phyloP scores from a whole-genome alignment of 2,113 vertebrate genomes.

The Hystrix brachyura region DNA sequence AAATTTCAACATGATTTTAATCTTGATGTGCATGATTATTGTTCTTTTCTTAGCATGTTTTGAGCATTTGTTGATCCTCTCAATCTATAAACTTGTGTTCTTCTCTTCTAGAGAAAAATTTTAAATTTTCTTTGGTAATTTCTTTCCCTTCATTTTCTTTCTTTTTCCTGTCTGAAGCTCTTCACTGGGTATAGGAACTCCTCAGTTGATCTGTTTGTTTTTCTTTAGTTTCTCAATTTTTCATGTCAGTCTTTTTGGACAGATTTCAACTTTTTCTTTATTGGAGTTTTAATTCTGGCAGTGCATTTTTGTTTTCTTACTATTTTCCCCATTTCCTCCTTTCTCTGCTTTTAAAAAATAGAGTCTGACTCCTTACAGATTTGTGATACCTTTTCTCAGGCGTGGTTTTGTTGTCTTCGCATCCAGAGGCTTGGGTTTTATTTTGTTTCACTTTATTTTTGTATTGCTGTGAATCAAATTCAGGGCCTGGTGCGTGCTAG shows the following conservation, averaged over 20 bases:
- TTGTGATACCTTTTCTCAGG: not conserved
- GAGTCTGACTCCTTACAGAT: not conserved
- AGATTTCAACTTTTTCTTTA: not conserved
- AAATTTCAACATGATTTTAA: not conserved
- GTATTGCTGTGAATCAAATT: not conserved
- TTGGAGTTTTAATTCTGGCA: constrained; percentile 31
- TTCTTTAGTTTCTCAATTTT: not conserved
- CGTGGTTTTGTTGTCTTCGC: not conserved
- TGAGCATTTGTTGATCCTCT: not conserved
- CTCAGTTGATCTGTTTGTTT: not conserved
- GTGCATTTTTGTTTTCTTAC: not conserved
- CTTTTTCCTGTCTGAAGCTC: not conserved
- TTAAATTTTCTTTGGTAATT: not conserved
- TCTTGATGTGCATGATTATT: not conserved
- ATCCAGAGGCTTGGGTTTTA: not conserved
- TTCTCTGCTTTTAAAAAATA: not conserved
- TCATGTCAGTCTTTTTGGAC: not conserved
- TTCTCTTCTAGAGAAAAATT: not conserved
- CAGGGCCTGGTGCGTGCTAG: not conserved
- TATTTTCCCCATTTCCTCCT: not conserved
- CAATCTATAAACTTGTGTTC: not conserved
- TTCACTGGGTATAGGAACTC: not conserved
- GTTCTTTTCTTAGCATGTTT: not conserved
- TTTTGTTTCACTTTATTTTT: not conserved
- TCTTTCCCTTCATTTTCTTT: not conserved